phyloP scores from a whole-genome alignment of 2,888 invertebrate species.

The Chouioia cunea region DNA sequence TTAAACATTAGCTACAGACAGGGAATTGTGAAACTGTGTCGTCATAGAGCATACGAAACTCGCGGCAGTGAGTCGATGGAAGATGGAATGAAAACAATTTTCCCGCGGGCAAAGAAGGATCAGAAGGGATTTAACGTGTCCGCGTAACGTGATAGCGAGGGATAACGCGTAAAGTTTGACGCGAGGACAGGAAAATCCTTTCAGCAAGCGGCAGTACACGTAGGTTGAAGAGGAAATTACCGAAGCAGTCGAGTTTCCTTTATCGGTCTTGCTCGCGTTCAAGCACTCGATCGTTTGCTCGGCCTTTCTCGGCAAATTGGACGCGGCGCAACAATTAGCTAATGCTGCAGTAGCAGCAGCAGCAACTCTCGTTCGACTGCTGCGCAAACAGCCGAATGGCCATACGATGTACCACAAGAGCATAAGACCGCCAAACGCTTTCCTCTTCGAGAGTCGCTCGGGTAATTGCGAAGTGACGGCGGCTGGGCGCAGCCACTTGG shows the following conservation, averaged over 20 bases:
- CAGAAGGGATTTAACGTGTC: conserved; percentile 9
- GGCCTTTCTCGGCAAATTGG: conserved; percentile 50
- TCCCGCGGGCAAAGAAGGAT: not conserved
- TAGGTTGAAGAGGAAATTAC: conserved; percentile 39
- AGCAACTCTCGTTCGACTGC: conserved; percentile 32
- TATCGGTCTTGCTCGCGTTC: conserved; percentile 18
- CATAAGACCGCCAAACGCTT: conserved; percentile 5
- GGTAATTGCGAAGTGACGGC: conserved; percentile 55
- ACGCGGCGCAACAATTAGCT: conserved; percentile 62
- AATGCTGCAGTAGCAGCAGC: too few species aligned
- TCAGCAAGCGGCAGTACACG: conserved; percentile 31
- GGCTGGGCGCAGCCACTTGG: conserved; percentile 25
- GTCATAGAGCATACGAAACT: too few species aligned
- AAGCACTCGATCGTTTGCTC: conserved; percentile 17
- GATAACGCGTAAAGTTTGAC: conserved; percentile 12
- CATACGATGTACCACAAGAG: too few species aligned
- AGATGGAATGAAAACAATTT: conserved; percentile 16
- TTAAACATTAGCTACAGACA: too few species aligned
- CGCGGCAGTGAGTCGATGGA: not conserved
- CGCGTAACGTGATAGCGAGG: not conserved
- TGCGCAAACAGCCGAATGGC: not conserved
- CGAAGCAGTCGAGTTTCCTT: not conserved
- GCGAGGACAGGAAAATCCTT: conserved; percentile 36
- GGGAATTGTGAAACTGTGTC: too few species aligned
- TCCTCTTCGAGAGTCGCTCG: conserved; percentile 35